phyloP scores from a whole-genome alignment of 2,888 invertebrate genomes.

The Arenicola marina region DNA sequence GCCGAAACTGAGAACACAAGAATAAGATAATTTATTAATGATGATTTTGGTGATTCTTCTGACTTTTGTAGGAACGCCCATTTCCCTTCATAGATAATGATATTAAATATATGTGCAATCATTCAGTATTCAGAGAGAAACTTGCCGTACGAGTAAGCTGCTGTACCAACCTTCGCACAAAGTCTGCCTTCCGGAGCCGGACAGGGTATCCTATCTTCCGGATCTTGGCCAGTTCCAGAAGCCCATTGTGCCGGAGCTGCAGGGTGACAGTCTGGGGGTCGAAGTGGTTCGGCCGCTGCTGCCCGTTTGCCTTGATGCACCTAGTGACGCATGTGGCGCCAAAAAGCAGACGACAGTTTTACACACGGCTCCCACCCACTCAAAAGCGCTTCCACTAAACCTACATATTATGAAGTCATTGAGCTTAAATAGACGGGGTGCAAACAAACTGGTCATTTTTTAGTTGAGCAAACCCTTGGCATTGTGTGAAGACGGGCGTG shows the following conservation, averaged over 20 bases:
- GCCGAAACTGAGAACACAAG: too few relatives aligned
- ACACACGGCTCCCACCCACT: too few relatives aligned
- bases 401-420: too few relatives aligned
- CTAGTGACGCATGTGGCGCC: conserved; percentile 28
- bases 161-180: neutral
- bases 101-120: neutral
- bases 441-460: too few relatives aligned
- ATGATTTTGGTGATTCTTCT: too few relatives aligned
- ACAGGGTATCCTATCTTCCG: conserved; percentile 50
- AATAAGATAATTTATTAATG: too few relatives aligned
- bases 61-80: too few relatives aligned
- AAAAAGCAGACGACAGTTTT: too few relatives aligned
- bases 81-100: neutral
- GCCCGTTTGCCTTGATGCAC: conserved; percentile 49
- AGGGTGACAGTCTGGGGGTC: conserved; percentile 39
- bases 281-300: conserved; percentile 40
- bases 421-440: too few relatives aligned
- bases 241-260: conserved; percentile 52
- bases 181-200: conserved; percentile 23
- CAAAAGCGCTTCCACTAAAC: too few relatives aligned
- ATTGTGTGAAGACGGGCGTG: too few relatives aligned
- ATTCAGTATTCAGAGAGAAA: neutral
- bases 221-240: conserved; percentile 51
- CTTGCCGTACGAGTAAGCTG: neutral
- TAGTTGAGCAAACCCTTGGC: too few relatives aligned